phyloP scores from a whole-genome alignment of 2,113 vertebrate genomes.

The rat (Rattus norvegicus) region GRCr8 NC_086027.1:73321501-73322000 shows the following conservation, averaged over 20 bases:
- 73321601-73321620: background rate
- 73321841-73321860: background rate
- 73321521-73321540: slow-evolving; percentile 5
- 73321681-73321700: background rate
- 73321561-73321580: slow-evolving; percentile 59
- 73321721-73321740: background rate
- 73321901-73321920: slow-evolving; percentile 47
- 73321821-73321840: background rate
- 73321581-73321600: slow-evolving; percentile 53
- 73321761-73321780: background rate
- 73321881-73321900: background rate
- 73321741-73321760: background rate
- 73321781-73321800: background rate
- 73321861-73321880: background rate
- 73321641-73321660: slow-evolving; percentile 24
- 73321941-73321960: background rate
- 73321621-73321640: slow-evolving; percentile 42
- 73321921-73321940: background rate
- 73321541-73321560: background rate
- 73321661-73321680: slow-evolving; percentile 4
- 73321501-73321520: slow-evolving; percentile 38
- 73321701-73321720: background rate
- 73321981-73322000: background rate
- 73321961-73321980: background rate
- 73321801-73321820: background rate